Percentiles rank a stretch among this genome's conserved stretches.
phyloP scores from a whole-genome alignment of 2,113 vertebrate species.

The Turnix velox region DNA sequence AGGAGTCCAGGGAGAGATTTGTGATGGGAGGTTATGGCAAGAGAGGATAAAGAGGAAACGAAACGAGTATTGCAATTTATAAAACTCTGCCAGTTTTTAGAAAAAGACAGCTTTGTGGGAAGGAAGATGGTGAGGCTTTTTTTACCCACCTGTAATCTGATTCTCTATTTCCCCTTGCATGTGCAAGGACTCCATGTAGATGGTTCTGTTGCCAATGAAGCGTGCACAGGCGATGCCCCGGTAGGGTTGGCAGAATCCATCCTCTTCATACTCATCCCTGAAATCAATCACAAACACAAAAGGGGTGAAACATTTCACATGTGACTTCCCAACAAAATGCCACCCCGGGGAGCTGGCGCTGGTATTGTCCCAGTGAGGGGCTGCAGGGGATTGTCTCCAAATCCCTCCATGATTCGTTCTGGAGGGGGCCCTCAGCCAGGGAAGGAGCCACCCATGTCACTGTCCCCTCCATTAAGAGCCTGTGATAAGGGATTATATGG shows the following conservation, averaged over 20 bases:
- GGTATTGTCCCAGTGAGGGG: background rate
- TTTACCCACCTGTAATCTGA: conserved; percentile 91
- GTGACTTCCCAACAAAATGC: background rate
- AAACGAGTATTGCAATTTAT: rapidly evolving
- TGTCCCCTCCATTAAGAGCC: background rate
- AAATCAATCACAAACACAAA: conserved; percentile 18
- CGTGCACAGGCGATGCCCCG: conserved; percentile 96
- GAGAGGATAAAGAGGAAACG: background rate
- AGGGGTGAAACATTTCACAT: background rate
- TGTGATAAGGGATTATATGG: background rate
- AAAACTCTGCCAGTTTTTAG: background rate
- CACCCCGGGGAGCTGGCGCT: conserved; percentile 70
- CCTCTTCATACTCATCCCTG: conserved; percentile 92
- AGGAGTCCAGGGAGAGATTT: rapidly evolving
- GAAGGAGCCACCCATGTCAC: background rate
- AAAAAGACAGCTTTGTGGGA: background rate
- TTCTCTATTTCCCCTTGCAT: conserved; percentile 99
- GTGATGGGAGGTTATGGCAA: background rate
- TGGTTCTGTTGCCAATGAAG: conserved; percentile 94
- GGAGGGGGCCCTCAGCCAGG: background rate
- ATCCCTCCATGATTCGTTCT: background rate
- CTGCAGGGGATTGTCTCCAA: background rate
- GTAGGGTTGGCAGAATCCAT: conserved; percentile 98
- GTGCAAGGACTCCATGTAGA: conserved; percentile 97
- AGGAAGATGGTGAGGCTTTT: background rate